Evolutionary conservation across 2,113 vertebrate species (phyloP), one percentile per base, ranked within the genome.

Genomic region (Caretta caretta): DNA sequence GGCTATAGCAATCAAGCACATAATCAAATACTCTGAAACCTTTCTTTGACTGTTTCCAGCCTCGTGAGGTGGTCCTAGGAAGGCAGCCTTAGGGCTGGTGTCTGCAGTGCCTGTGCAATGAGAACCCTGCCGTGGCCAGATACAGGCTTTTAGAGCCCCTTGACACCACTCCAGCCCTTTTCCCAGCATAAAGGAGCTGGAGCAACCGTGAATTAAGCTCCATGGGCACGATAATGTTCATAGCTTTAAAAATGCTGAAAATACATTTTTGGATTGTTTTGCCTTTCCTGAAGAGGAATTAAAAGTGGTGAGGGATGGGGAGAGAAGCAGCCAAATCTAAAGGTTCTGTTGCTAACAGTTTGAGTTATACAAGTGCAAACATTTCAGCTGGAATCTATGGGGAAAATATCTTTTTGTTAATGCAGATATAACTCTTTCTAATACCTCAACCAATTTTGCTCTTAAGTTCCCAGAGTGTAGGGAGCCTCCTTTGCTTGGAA

Each of bases 311-410:
- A 22, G 11, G 3, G 51, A 7, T 42, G 56, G 53, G 16, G 46
- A 0, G 0, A 78, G 95, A 95, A 87, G 25, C 2, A 31, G 56
- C 79, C 76, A 84, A 81, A 85, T 83, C 19, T 82, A 90, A 49
- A 38, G 59, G 87, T 92, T 87, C 57, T 65, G 5, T 53, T n/a
- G 78, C 76, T 87, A 87, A 69, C 25, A 53, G 84, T 83, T 65
- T 90, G 87, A 85, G 27, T 91, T 93, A 65, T 54, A 9, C 25
- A 85, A 91, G 82, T 48, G 51, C 57, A 87, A n/a, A 59, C 46
- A 46, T 83, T 90, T 94, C 69, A 93, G 72, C 75, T 85, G 82
- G 80, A 94, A 79, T 35, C 90, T 53, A 42, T 87, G 90, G 81
- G n/a, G 50, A 91, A 96, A 42, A n/a, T 81, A 29, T 10, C 29